Evolutionary conservation across 2,888 invertebrate genomes (phyloP), one percentile per base, ranked within the genome.

Genomic region (Acanthosepion esculentum): DNA sequence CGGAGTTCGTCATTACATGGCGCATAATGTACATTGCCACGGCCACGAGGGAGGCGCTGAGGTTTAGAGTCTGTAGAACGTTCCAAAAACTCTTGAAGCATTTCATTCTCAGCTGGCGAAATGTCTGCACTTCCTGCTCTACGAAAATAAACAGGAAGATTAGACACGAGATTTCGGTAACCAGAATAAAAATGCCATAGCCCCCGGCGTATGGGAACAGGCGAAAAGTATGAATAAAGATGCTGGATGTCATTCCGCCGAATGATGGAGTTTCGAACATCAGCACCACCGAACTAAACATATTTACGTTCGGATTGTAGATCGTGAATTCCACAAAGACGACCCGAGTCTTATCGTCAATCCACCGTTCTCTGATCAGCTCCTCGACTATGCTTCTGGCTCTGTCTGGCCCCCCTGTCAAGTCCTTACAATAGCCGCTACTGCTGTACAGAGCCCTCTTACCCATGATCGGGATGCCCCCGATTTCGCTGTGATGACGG

Each of bases 21-120:
- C 96, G 95, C 64, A 96, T 95, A 4, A 96, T 94, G 48, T 96
- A 96, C 96, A 96, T 96, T 20, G 95, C 95, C 0, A 96, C 95
- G 91, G 96, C 95, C 0, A 95, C 94, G 8, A 96, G 48, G 4
- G 96, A 96, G 1, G 95, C 94, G 29, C 96, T 64, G 50, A 96
- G 94, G 4, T 96, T 96, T 6, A 95, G 92, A 64, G 96, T 94
- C 94, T 96, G 96, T 50, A 96, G 59, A 95, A 95, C 92, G 94
- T 96, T 96, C 96, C 96, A 96, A 95, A 96, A 96, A 94, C 96
- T 95, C 48, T 64, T 94, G 64, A 96, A 96, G 91, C 96, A 96
- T 23, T 91, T 93, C 48, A 94, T 93, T 29, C 95, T 94, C 94
- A 96, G 94, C 41, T 94, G 95, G 94, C 95, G 95, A 8, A 96